Conservation (phyloP, 2,888 invertebrate genomes). For the Steromphala cineraria region DNA sequence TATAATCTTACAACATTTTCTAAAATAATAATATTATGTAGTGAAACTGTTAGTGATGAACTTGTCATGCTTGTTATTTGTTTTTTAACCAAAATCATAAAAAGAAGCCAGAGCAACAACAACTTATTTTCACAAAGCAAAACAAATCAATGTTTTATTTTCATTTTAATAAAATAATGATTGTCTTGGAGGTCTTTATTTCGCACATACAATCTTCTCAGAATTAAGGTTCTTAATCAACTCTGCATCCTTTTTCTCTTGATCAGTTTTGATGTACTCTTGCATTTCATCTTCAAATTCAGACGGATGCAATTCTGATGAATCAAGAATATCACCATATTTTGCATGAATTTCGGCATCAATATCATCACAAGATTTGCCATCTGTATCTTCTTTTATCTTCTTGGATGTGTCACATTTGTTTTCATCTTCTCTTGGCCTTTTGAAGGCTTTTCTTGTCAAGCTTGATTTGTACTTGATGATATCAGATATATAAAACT, state of each 20-base stretch:
- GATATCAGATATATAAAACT: conserved; percentile 15
- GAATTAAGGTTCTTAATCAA: not conserved
- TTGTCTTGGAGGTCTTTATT: too few relatives aligned
- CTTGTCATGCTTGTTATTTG: too few relatives aligned
- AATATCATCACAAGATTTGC: not conserved
- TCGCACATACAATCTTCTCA: not conserved
- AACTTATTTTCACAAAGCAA: too few relatives aligned
- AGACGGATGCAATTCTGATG: not conserved
- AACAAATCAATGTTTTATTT: too few relatives aligned
- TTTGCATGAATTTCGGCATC: not conserved
- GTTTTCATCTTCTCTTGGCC: too few relatives aligned
- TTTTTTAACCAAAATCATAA: too few relatives aligned
- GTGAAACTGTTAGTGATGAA: too few relatives aligned
- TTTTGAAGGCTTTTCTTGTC: conserved; percentile 3
- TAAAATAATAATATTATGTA: too few relatives aligned
- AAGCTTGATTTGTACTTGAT: conserved; percentile 10
- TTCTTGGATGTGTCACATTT: too few relatives aligned
- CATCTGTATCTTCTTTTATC: not conserved
- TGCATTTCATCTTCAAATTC: conserved; percentile 11
- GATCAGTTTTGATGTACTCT: not conserved
- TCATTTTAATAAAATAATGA: too few relatives aligned
- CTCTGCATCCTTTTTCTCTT: not conserved
- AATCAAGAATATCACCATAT: not conserved
- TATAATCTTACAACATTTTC: too few relatives aligned
- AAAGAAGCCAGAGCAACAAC: too few relatives aligned